phyloP scores from a whole-genome alignment of 2,888 invertebrate species.

The Eulithis prunata region DNA sequence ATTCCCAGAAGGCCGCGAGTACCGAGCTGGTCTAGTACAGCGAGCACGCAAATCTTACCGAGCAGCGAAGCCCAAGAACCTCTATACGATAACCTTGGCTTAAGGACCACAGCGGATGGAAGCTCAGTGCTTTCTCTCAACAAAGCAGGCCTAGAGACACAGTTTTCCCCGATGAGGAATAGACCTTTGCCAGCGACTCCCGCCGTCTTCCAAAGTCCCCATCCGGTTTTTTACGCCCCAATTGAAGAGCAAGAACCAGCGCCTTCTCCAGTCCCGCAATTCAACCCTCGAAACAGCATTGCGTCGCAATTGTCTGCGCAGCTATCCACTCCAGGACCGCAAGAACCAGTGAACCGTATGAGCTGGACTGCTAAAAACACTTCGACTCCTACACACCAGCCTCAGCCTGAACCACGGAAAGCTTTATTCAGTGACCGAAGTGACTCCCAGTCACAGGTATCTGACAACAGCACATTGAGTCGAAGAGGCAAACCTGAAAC shows the following conservation, averaged over 20 bases:
- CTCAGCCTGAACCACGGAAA: conserved; percentile 75
- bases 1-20: conserved; percentile 93
- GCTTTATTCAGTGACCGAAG: conserved; percentile 70
- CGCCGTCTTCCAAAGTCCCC: conserved; percentile 69
- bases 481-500: conserved; percentile 83
- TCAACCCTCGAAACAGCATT: conserved; percentile 78
- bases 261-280: conserved; percentile 77
- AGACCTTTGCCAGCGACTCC: conserved; percentile 87
- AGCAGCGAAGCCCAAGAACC: conserved; percentile 87
- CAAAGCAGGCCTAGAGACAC: conserved; percentile 85
- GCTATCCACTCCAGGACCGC: conserved; percentile 77
- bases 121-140: conserved; percentile 91
- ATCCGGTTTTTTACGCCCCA: conserved; percentile 77
- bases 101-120: conserved; percentile 94
- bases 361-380: conserved; percentile 81
- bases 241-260: conserved; percentile 83
- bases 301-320: conserved; percentile 79
- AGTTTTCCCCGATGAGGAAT: conserved; percentile 85
- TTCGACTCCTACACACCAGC: conserved; percentile 58
- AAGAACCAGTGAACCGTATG: conserved; percentile 79
- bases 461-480: conserved; percentile 70
- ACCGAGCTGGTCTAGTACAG: conserved; percentile 91
- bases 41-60: conserved; percentile 81
- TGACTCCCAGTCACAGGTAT: conserved; percentile 65
- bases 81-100: conserved; percentile 93